Evolutionary conservation across 2,797 vertebrate species (phyloP).

Genomic region (Acomys russatus): DNA sequence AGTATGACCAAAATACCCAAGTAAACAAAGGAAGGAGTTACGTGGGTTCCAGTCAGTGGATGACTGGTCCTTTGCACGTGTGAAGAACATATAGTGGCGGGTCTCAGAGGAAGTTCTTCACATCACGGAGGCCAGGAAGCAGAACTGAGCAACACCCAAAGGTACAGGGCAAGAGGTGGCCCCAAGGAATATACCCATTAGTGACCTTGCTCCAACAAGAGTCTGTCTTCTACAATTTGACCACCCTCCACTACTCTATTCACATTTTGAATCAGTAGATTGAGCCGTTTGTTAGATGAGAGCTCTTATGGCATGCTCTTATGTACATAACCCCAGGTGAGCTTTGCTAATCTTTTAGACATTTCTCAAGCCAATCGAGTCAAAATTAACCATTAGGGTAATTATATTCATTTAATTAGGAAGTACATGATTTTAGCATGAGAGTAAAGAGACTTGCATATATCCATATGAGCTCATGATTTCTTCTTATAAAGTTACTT

Average conservation of each 20-base stretch:
- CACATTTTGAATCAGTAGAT: background rate
- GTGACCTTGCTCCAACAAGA: background rate
- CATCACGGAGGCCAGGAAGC: background rate
- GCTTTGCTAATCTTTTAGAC: background rate
- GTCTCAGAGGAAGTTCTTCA: background rate
- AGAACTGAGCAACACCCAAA: too few relatives aligned
- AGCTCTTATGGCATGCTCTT: background rate
- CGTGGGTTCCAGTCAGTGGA: background rate
- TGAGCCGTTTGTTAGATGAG: background rate
- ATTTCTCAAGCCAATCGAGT: background rate
- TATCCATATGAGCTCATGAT: background rate
- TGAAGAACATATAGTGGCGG: background rate
- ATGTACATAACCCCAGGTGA: background rate
- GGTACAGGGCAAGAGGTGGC: background rate
- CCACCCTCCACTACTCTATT: background rate
- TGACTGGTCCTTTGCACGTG: background rate
- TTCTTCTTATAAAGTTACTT: constrained; percentile 11
- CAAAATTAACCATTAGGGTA: background rate
- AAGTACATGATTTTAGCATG: background rate
- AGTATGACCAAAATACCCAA: background rate
- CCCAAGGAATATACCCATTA: background rate
- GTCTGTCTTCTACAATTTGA: background rate
- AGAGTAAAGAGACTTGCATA: background rate
- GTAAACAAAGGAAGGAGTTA: background rate
- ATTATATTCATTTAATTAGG: background rate